Percentiles rank a stretch among this genome's conserved stretches.
Evolutionary conservation across 1,140 invertebrate species (phyloP).

Genomic region (Ladona fulva): DNA sequence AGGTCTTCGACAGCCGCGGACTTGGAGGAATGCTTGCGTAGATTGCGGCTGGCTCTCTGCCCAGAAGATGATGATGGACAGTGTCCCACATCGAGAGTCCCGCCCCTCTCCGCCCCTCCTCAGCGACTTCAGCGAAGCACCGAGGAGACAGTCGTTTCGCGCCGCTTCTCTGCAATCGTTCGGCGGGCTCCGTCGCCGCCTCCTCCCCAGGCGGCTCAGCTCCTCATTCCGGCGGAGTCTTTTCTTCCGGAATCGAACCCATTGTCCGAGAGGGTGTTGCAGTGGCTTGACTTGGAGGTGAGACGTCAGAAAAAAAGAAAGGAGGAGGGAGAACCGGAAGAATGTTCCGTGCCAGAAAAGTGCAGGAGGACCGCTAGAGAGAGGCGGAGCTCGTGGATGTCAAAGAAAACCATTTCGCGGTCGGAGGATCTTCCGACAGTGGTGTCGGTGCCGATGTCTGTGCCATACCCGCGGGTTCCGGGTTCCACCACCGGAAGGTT

Average conservation of each 20-base stretch:
- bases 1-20: slow-evolving; percentile 14
- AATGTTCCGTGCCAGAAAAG: background rate
- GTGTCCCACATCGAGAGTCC: background rate
- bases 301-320: background rate
- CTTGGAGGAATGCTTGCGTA: slow-evolving; percentile 33
- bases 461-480: background rate
- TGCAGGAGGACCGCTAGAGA: background rate
- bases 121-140: slow-evolving; percentile 1
- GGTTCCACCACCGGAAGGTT: background rate
- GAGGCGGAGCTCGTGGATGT: background rate
- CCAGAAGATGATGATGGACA: slow-evolving; percentile 18
- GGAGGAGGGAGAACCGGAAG: background rate
- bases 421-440: background rate
- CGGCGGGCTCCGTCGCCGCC: background rate
- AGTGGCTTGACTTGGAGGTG: background rate
- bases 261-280: background rate
- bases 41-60: slow-evolving; percentile 31
- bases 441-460: background rate
- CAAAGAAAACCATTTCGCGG: background rate
- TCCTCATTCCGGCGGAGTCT: background rate
- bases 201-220: background rate
- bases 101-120: background rate
- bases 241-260: background rate
- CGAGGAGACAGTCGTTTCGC: background rate
- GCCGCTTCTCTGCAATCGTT: slow-evolving; percentile 10